Evolutionary conservation across 2,888 invertebrate genomes (phyloP).

Genomic region (Pseudoips prasinana): DNA sequence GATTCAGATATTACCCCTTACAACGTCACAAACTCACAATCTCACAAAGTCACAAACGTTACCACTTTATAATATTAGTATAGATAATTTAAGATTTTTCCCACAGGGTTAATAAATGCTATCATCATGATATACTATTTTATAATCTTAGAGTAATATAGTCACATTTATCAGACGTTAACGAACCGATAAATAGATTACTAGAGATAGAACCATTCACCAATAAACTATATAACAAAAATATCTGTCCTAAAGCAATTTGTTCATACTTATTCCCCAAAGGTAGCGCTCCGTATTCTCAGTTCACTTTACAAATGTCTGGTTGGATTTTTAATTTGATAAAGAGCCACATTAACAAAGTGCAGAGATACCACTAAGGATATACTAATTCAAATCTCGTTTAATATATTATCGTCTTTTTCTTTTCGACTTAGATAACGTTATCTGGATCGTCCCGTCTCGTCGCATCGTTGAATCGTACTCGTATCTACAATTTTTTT

Average conservation of each 20-base stretch:
- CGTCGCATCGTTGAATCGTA: neutral
- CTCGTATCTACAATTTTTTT: neutral
- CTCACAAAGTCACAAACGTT: too few relatives aligned
- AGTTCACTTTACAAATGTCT: slow-evolving; percentile 49
- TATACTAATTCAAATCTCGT: slow-evolving; percentile 65
- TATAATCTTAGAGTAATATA: slow-evolving; percentile 68
- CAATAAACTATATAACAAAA: slow-evolving; percentile 69
- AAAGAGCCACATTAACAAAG: slow-evolving; percentile 62
- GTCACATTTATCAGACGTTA: slow-evolving; percentile 67
- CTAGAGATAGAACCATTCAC: slow-evolving; percentile 66
- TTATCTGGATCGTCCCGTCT: slow-evolving; percentile 44
- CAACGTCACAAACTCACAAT: too few relatives aligned
- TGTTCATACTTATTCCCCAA: slow-evolving; percentile 62
- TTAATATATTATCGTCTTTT: slow-evolving; percentile 51
- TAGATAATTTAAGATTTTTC: too few relatives aligned
- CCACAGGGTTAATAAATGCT: slow-evolving; percentile 60
- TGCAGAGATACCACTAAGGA: slow-evolving; percentile 57
- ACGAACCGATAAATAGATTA: slow-evolving; percentile 75
- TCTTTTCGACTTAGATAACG: slow-evolving; percentile 49
- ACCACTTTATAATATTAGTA: too few relatives aligned
- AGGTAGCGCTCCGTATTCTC: slow-evolving; percentile 58
- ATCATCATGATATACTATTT: slow-evolving; percentile 66
- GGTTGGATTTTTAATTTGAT: slow-evolving; percentile 58
- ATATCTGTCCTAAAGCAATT: slow-evolving; percentile 67
- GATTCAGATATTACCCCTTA: too few relatives aligned